Conservation (phyloP, 2,797 vertebrate genomes). For the Mastacembelus armatus region DNA sequence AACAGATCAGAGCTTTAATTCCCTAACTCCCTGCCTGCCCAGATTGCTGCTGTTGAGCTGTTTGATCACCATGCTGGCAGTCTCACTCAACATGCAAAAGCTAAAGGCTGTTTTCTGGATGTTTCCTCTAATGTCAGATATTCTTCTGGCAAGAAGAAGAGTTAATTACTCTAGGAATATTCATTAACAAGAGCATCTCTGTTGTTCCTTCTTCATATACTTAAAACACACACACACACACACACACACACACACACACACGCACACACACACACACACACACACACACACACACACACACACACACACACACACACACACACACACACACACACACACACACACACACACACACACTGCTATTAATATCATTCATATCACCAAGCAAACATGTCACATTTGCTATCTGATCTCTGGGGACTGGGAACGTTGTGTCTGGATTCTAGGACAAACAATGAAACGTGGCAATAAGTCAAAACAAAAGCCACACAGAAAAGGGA, state of each 20-base stretch:
- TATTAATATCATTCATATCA: constrained; percentile 70
- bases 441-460: constrained; percentile 64
- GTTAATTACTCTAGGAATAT: constrained; percentile 70
- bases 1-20: constrained; percentile 80
- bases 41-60: constrained; percentile 73
- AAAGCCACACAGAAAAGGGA: constrained; percentile 61
- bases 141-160: constrained; percentile 53
- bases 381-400: constrained; percentile 49
- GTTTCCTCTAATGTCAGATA: constrained; percentile 59
- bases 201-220: constrained; percentile 37
- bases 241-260: background rate
- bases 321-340: background rate
- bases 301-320: background rate
- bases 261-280: background rate
- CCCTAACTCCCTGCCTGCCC: constrained; percentile 67
- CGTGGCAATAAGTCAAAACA: constrained; percentile 61
- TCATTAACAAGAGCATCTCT: constrained; percentile 50
- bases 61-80: constrained; percentile 77
- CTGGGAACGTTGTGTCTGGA: constrained; percentile 25
- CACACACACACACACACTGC: background rate
- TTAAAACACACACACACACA: constrained; percentile 10
- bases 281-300: background rate
- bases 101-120: constrained; percentile 58
- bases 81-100: constrained; percentile 53
- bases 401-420: constrained; percentile 39